Conservation (phyloP, 2,888 invertebrate genomes). For the Xanthia icteritia region DNA sequence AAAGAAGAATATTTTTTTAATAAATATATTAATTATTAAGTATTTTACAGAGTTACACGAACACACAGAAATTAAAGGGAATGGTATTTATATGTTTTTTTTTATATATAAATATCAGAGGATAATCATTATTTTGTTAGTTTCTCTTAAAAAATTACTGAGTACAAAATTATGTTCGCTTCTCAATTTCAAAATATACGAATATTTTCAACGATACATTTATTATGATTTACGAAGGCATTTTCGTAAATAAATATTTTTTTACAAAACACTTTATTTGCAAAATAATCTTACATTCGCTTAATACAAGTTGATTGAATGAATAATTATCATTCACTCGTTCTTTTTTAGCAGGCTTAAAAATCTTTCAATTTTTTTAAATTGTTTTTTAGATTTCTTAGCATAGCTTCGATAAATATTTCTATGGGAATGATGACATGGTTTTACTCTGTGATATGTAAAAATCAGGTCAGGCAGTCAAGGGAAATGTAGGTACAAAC, state of each 20-base stretch:
- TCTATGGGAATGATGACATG: constrained; percentile 38
- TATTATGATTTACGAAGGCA: constrained; percentile 70
- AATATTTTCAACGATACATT: constrained; percentile 67
- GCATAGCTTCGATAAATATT: constrained; percentile 29
- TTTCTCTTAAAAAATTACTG: constrained; percentile 70
- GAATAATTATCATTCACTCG: constrained; percentile 34
- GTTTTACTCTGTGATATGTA: constrained; percentile 58
- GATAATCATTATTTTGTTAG: constrained; percentile 45
- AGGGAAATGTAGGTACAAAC: constrained; percentile 21
- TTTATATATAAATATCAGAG: constrained; percentile 50
- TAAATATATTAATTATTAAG: constrained; percentile 66
- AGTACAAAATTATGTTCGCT: constrained; percentile 83
- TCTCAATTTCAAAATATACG: constrained; percentile 67
- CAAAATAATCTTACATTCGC: constrained; percentile 33
- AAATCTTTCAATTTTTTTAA: constrained; percentile 10
- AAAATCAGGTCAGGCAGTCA: constrained; percentile 59
- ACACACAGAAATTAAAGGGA: constrained; percentile 71
- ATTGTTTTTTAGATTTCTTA: constrained; percentile 5
- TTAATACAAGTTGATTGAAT: constrained; percentile 24
- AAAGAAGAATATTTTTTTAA: constrained; percentile 68
- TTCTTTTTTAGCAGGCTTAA: constrained; percentile 16
- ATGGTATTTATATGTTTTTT: constrained; percentile 64
- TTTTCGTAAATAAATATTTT: constrained; percentile 53
- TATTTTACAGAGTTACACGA: constrained; percentile 80
- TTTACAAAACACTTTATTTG: constrained; percentile 37